Conservation (phyloP, 2,113 vertebrate species). For the Eurypyga helias region DNA sequence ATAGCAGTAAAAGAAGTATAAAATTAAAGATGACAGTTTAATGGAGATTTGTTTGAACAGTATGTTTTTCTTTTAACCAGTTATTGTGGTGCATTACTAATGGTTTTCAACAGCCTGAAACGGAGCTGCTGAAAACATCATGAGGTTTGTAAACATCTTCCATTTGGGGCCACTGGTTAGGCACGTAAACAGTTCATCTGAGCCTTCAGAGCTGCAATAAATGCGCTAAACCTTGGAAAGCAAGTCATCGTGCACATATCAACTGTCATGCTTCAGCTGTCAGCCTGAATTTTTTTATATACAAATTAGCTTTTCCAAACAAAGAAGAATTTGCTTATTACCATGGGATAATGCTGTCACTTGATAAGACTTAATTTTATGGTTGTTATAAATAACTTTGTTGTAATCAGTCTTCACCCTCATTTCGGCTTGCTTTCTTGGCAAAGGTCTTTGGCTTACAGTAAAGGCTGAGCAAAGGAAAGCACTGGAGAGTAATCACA, state of each 20-base stretch:
- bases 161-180: background rate
- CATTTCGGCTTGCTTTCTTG: background rate
- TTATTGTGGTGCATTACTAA: constrained; percentile 33
- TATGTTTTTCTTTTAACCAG: constrained; percentile 28
- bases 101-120: constrained; percentile 28
- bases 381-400: background rate
- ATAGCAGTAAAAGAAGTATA: background rate
- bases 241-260: background rate
- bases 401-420: background rate
- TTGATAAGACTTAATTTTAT: constrained; percentile 5
- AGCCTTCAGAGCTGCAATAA: background rate
- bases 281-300: background rate
- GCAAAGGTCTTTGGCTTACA: background rate
- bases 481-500: background rate
- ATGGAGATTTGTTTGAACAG: constrained; percentile 35
- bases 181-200: background rate
- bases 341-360: background rate
- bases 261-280: background rate
- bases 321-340: background rate
- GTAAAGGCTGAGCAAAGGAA: background rate
- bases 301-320: background rate
- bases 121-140: background rate
- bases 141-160: background rate
- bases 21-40: constrained; percentile 36
- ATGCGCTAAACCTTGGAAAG: background rate